These are phyloP conservation scores for Platorchestia sp. DNA, from an alignment of 1,140 invertebrate genomes.

Conservation along the genomic window DNA sequence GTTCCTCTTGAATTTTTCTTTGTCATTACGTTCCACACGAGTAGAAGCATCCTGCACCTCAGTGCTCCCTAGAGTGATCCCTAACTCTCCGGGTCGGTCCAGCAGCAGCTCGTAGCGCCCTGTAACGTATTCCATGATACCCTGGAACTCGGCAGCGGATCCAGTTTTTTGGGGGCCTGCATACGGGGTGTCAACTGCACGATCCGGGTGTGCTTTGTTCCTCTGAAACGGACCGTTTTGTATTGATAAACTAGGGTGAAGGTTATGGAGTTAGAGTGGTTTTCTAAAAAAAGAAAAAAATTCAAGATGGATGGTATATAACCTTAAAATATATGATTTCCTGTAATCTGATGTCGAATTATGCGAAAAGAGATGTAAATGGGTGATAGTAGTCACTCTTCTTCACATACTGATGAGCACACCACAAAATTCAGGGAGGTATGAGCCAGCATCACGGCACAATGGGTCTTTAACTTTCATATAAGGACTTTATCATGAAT, in stretches of 20 bases:
- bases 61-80: background rate
- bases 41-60: background rate
- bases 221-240: background rate
- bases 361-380: background rate
- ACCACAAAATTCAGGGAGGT: background rate
- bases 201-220: background rate
- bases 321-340: too few relatives aligned
- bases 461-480: background rate
- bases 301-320: too few relatives aligned
- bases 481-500: background rate
- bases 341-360: background rate
- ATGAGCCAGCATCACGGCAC: background rate
- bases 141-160: background rate
- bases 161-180: background rate
- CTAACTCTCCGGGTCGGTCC: background rate
- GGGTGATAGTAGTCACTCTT: background rate
- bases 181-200: background rate
- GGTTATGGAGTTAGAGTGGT: background rate
- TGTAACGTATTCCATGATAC: background rate
- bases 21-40: background rate
- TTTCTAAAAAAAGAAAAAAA: background rate
- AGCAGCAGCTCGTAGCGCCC: background rate
- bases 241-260: background rate
- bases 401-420: background rate
- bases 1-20: too few relatives aligned